A percentile compares a stretch with the other conserved stretches of the same genome.
These are phyloP conservation scores for Paraescarpia echinospica DNA, from an alignment of 1,140 invertebrate genomes.

Conservation along the genomic window DNA sequence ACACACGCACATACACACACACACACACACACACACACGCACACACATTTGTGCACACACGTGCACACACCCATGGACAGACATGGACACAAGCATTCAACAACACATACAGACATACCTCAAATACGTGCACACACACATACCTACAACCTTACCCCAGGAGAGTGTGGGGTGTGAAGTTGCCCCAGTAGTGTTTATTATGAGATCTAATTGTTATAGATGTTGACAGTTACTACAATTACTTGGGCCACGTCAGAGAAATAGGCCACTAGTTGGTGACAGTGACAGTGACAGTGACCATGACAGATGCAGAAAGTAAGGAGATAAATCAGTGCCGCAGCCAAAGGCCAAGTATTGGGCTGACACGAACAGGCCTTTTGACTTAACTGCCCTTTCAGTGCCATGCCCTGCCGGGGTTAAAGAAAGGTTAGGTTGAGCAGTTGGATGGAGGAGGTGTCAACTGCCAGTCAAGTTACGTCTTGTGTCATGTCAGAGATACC, in stretches of 20 bases:
- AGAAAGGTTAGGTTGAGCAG: background rate
- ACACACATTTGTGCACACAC: background rate
- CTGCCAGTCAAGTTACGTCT: too few species aligned
- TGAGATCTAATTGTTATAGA: background rate
- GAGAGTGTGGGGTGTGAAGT: background rate
- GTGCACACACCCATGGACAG: background rate
- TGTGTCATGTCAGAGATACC: too few species aligned
- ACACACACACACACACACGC: background rate
- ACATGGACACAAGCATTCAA: too few species aligned
- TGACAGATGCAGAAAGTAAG: background rate
- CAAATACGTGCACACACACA: background rate
- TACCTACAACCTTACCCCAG: background rate
- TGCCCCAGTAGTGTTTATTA: background rate
- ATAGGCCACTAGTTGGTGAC: background rate
- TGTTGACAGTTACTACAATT: background rate
- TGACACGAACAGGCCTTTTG: background rate
- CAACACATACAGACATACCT: background rate
- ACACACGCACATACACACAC: background rate
- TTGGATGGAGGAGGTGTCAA: background rate
- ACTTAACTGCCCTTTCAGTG: background rate
- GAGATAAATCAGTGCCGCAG: background rate
- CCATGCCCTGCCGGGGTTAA: background rate
- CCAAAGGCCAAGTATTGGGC: background rate
- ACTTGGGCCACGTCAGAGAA: background rate
- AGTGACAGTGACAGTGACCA: background rate